phyloP scores from a whole-genome alignment of 1,140 invertebrate genomes.

The Thaumetopoea pityocampa region DNA sequence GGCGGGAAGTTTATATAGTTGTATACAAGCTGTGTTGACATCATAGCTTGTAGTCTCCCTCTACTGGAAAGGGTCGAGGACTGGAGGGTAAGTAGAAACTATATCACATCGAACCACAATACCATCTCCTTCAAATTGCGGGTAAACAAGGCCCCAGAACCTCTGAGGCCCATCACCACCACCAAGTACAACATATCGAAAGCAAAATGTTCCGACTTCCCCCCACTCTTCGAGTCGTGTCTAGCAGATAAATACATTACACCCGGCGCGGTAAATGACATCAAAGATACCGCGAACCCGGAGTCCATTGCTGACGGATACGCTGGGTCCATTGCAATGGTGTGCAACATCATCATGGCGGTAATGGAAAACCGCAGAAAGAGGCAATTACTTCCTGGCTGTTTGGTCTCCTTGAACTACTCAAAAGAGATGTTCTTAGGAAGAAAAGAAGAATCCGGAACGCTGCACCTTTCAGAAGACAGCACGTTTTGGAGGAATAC shows the following conservation, averaged over 20 bases:
- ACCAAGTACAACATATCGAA: slow-evolving; percentile 21
- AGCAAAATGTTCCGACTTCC: slow-evolving; percentile 19
- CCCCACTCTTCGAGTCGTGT: not conserved
- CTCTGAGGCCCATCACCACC: slow-evolving; percentile 6
- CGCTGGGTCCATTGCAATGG: slow-evolving; percentile 12
- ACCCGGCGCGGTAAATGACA: no score
- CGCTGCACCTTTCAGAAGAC: slow-evolving; percentile 15
- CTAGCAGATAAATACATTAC: slow-evolving; percentile 7
- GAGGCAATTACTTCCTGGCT: no score
- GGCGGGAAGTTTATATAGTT: slow-evolving; percentile 3
- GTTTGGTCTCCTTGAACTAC: slow-evolving; percentile 1
- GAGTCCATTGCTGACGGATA: slow-evolving; percentile 8
- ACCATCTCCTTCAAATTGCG: slow-evolving; percentile 3
- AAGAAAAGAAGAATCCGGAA: slow-evolving; percentile 19
- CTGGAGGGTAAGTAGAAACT: slow-evolving; percentile 10
- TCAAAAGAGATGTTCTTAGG: slow-evolving; percentile 16
- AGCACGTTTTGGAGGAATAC: slow-evolving; percentile 16
- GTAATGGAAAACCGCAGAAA: slow-evolving; percentile 2
- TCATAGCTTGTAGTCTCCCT: slow-evolving; percentile 16
- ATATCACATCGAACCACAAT: slow-evolving; percentile 18
- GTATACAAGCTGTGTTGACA: slow-evolving; percentile 23
- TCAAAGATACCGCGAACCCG: not conserved
- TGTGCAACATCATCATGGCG: not conserved
- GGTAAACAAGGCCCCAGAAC: not conserved
- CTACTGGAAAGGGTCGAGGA: slow-evolving; percentile 10